Evolutionary conservation across 2,888 invertebrate genomes (phyloP), one percentile per base, ranked within the genome.

Genomic region (Lasius fuliginosus): DNA sequence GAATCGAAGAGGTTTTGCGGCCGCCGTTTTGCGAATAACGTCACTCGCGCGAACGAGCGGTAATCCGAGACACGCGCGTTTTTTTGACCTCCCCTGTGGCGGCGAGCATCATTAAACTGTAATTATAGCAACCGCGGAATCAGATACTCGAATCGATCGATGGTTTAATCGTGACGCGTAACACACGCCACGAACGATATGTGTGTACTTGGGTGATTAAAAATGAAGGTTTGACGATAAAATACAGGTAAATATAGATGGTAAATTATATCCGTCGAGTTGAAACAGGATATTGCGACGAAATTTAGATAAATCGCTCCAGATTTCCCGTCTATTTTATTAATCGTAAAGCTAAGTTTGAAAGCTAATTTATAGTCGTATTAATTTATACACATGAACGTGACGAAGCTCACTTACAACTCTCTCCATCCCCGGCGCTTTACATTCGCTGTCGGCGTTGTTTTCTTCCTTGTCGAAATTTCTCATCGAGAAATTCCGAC

Each of bases 1-100:
- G 73, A 81, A 81, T 81, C 79, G 60, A 81, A 81, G 79, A 81
- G 79, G 60, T 81, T 81, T 81, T 81, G 79, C 60, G 27, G 73
- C 60, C 46, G 46, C 18, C 49, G 49, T 49, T 49, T 49, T 49
- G 3, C 73, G 79, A 81, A 81, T 81, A 81, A 81, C 79, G 79
- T 81, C 79, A 81, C 73, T 81, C 73, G 73, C 60, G 79, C 60
- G 73, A 81, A 62, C 79, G 73, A 81, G 46, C 73, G 73, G 46
- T 73, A 81, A 81, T 81, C 79, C 79, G 79, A 73, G 79, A 81
- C 73, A 81, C 60, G 73, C 73, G 73, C 73, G 73, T 73, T 81
- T 81, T 81, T 81, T 81, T 36, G 36, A 33, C 46, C 69, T 73
- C 73, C 73, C 73, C 12, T 27, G 73, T 71, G 46, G 49, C 73